Evolutionary conservation across 2,797 vertebrate genomes (phyloP).

Genomic region (Falco berigora): DNA sequence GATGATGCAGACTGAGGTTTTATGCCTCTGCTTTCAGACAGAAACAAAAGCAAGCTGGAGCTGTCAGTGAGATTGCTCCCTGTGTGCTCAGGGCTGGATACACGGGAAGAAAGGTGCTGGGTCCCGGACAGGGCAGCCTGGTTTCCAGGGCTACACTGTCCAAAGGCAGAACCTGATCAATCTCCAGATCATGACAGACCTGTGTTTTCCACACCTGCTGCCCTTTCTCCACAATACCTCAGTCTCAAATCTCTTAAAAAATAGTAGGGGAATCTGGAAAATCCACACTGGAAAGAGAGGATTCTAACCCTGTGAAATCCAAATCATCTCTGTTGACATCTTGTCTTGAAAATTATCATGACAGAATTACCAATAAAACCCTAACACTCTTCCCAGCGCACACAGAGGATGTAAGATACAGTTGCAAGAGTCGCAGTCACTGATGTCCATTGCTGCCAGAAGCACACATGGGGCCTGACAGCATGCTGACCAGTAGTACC

Average conservation of each 20-base stretch:
- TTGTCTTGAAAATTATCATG: neutral
- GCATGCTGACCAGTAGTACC: too few relatives aligned
- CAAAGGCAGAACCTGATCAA: neutral
- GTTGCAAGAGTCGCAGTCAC: neutral
- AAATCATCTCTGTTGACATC: neutral
- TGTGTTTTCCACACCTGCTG: neutral
- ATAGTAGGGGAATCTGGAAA: neutral
- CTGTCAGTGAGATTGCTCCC: neutral
- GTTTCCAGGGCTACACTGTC: neutral
- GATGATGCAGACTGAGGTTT: neutral
- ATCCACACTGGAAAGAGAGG: neutral
- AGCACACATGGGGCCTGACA: rapidly evolving
- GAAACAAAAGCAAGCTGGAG: neutral
- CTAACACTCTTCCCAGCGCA: rapidly evolving
- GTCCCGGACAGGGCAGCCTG: neutral
- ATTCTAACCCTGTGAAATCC: neutral
- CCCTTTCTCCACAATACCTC: neutral
- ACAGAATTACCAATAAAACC: neutral
- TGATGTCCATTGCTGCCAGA: neutral
- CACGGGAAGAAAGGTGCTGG: neutral
- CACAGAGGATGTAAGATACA: neutral
- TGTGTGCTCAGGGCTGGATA: neutral
- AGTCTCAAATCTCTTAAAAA: neutral
- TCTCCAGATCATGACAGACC: neutral
- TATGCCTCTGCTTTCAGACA: neutral